Evolutionary conservation across 2,797 vertebrate species (phyloP), one percentile per base, ranked within the genome.

Genomic region (Epinephelus malabaricus): DNA sequence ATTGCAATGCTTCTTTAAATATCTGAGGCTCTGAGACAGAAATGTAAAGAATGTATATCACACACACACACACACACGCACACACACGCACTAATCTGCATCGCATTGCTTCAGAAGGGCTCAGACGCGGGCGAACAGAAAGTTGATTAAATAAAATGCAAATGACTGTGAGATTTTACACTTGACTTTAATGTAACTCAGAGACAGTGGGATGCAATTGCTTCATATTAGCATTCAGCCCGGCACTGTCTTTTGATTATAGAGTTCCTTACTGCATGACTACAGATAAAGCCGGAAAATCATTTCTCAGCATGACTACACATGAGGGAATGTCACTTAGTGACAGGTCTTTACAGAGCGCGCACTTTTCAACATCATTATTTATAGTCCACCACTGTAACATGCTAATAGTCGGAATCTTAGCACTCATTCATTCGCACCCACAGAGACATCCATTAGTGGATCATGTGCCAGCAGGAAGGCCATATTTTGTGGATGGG

Each of bases 181-280:
- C 92, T 92, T 81, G 94, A 92, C 86, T 92, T 93, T 93, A 88
- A 89, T 93, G 93, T 87, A 78, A 89, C 84, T 86, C 76, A 77
- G 79, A 84, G 72, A 74, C 78, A 74, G 58, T 59, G 55, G 61
- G 73, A 49, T 60, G 81, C 76, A 74, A 64, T 83, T 79, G 79
- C 56, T 77, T 76, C n/a, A 11, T 61, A 83, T 92, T 86, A 86
- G 84, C 78, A 84, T 92, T 88, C 80, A 64, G 14, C n/a, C 0
- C 1, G 59, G 54, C 46, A 4, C 43, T 19, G 58, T 2, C 25
- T 64, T 34, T 30, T 81, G 72, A 85, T 87, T 75, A 50, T 47
- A 63, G 68, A 18, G 71, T 79, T 55, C 63, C 62, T 38, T 50
- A 23, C 76, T 87, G 71, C 83, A 68, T 55, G 76, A 67, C 77